Evolutionary conservation across 2,888 invertebrate species (phyloP).

Genomic region (Orthosia incerta): DNA sequence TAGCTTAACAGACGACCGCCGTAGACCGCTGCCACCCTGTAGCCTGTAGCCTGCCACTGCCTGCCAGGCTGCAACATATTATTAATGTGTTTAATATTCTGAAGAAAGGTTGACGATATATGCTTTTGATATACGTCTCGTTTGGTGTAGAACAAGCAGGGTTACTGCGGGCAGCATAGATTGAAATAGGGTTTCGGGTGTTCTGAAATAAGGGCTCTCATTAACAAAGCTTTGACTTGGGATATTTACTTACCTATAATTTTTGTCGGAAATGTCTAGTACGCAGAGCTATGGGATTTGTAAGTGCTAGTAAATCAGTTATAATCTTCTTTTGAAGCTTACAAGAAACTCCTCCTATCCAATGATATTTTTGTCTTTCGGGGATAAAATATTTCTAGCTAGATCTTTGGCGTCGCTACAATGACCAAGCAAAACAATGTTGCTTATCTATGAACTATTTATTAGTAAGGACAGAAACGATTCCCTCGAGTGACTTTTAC

Average conservation of each 20-base stretch:
- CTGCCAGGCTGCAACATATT: constrained; percentile 44
- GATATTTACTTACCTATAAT: too few species aligned
- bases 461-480: constrained; percentile 30
- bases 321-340: too few species aligned
- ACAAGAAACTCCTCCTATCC: neutral
- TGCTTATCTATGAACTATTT: constrained; percentile 38
- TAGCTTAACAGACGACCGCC: constrained; percentile 42
- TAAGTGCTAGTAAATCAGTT: too few species aligned
- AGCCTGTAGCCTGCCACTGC: constrained; percentile 27
- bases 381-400: neutral
- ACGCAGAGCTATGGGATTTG: too few species aligned
- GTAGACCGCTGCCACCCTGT: constrained; percentile 45
- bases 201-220: neutral
- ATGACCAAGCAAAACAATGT: neutral
- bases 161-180: neutral
- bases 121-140: constrained; percentile 19
- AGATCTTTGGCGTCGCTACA: neutral
- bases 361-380: neutral
- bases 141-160: constrained; percentile 8
- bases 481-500: constrained; percentile 52
- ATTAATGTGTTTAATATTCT: constrained; percentile 60
- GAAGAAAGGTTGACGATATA: constrained; percentile 37
- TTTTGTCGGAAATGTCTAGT: too few species aligned
- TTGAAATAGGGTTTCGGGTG: constrained; percentile 28
- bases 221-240: neutral